Evolutionary conservation across 2,888 invertebrate genomes (phyloP), one percentile per base, ranked within the genome.

Genomic region (Miltochrista miniata): DNA sequence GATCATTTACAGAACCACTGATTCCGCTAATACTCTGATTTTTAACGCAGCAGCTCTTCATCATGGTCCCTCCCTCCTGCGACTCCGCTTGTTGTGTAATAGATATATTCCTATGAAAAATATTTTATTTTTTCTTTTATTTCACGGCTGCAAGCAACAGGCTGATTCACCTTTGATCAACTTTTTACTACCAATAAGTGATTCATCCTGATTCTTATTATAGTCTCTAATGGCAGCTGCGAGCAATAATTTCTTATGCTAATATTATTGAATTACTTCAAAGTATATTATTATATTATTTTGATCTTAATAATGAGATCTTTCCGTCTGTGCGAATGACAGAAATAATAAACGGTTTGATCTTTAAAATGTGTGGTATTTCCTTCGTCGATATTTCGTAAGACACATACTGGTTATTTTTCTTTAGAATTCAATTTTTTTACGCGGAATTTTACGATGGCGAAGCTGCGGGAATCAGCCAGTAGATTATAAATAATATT

Each of bases 111-210:
- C n/a, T n/a, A n/a, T n/a, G n/a, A n/a, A n/a, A n/a, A n/a, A n/a
- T n/a, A n/a, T n/a, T n/a, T n/a, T n/a, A n/a, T n/a, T n/a, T n/a
- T n/a, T n/a, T n/a, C n/a, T n/a, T n/a, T n/a, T n/a, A n/a, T n/a
- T n/a, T n/a, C n/a, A n/a, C n/a, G n/a, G n/a, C n/a, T n/a, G n/a
- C 18, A 4, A 24, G 18, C 18, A 50, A 56, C 51, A 11, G 42
- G 18, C 9, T 2, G 37, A 4, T 18, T 18, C 7, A 51, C 65
- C 61, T 30, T 42, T 41, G 9, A 33, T 37, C 50, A 41, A 33
- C 37, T 56, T 66, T 65, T 66, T 66, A n/a, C n/a, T 68, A 54
- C 52, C 31, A 29, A 52, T 54, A 60, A 48, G 40, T 64, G 61
- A 68, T 46, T 69, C 68, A 61, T 49, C 40, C 33, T 55, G 46